Conservation (phyloP, 1,140 invertebrate species). For the Parapsyche elsis region DNA sequence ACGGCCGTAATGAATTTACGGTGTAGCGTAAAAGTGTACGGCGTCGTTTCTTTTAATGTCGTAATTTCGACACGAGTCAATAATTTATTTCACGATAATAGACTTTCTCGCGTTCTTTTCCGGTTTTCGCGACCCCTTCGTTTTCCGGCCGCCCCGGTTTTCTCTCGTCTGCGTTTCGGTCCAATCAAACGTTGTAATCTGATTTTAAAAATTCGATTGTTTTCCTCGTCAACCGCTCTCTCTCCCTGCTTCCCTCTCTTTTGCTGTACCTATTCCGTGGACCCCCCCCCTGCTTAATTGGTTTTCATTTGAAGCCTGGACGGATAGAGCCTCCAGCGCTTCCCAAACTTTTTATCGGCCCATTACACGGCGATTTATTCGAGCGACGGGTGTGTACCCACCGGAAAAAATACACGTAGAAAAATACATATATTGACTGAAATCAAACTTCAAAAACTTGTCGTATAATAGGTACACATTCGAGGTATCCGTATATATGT, state of each 20-base stretch:
- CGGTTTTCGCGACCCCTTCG: conserved; percentile 10
- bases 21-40: conserved; percentile 37
- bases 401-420: no score
- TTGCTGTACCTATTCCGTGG: not conserved
- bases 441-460: no score
- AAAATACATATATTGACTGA: no score
- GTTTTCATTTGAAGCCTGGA: conserved; percentile 30
- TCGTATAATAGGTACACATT: no score
- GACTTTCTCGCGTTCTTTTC: conserved; percentile 34
- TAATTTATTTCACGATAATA: conserved; percentile 48
- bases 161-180: conserved; percentile 32
- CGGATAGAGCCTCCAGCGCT: conserved; percentile 10
- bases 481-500: no score
- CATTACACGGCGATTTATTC: conserved; percentile 27
- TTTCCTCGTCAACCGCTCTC: conserved; percentile 42
- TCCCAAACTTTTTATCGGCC: conserved; percentile 38
- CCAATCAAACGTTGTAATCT: conserved; percentile 56
- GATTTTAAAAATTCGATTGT: conserved; percentile 56
- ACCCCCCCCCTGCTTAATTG: conserved; percentile 31
- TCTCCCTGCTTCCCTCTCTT: not conserved
- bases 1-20: conserved; percentile 41
- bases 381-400: not conserved
- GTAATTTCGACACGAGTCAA: conserved; percentile 47
- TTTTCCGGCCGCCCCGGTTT: conserved; percentile 22
- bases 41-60: conserved; percentile 47